phyloP scores from a whole-genome alignment of 2,888 invertebrate species.

The Eristalis tenax region DNA sequence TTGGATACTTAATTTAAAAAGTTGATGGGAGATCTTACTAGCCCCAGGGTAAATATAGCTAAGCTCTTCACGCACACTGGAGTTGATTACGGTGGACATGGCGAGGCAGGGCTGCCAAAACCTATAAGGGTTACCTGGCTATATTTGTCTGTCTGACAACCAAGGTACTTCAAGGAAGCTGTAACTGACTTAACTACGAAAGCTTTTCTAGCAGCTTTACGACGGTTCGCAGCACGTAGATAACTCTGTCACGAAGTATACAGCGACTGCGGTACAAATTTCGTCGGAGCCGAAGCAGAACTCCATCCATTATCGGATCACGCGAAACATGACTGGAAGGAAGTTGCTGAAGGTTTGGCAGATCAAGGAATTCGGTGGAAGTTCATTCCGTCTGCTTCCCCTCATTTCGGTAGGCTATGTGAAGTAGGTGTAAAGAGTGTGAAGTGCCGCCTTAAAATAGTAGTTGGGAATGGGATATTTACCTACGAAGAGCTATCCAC shows the following conservation, averaged over 20 bases:
- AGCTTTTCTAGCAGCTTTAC: conserved; percentile 18
- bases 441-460: too few species aligned
- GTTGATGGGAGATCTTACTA: too few species aligned
- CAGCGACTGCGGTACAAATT: background rate
- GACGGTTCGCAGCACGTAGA: background rate
- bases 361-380: too few species aligned
- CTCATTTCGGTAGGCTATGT: too few species aligned
- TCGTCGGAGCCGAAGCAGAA: background rate
- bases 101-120: too few species aligned
- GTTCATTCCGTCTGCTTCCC: too few species aligned
- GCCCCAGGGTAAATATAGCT: background rate
- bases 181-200: conserved; percentile 12
- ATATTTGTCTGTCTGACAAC: conserved; percentile 25
- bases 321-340: too few species aligned
- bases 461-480: too few species aligned
- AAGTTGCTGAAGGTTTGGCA: too few species aligned
- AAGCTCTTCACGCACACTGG: background rate
- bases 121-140: conserved; percentile 2
- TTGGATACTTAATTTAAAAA: background rate
- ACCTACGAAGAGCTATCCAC: too few species aligned
- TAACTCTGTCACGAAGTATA: background rate
- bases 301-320: too few species aligned
- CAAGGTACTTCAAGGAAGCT: conserved; percentile 18
- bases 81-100: background rate
- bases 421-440: too few species aligned